Percentiles rank a stretch among this genome's conserved stretches.
Evolutionary conservation across 2,113 vertebrate genomes (phyloP).

Genomic region (Chamaetylas fuelleborni): DNA sequence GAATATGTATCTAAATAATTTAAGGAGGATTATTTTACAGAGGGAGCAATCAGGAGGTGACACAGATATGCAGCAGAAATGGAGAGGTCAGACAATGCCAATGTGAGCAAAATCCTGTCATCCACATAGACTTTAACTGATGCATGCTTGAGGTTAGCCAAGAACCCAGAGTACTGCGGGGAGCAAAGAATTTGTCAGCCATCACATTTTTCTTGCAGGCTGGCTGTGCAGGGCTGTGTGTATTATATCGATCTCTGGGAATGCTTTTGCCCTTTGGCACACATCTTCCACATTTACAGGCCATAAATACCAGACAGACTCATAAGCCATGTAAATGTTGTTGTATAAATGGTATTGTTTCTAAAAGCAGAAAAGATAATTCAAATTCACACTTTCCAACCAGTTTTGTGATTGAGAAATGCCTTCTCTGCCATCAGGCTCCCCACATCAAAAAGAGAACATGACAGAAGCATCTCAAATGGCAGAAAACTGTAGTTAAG

Average conservation of each 20-base stretch:
- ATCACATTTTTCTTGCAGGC: slow-evolving; percentile 11
- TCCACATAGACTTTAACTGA: neutral
- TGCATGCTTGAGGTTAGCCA: neutral
- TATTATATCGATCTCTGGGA: neutral
- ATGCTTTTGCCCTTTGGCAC: slow-evolving; percentile 2
- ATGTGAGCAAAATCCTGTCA: slow-evolving; percentile 9
- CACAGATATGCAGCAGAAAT: slow-evolving; percentile 26
- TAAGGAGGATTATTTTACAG: slow-evolving; percentile 61
- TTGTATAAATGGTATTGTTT: neutral
- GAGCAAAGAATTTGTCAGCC: neutral
- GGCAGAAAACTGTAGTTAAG: neutral
- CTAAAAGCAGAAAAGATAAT: neutral
- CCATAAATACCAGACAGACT: neutral
- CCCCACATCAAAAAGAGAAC: neutral
- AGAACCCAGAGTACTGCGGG: neutral
- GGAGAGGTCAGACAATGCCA: neutral
- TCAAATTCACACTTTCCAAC: neutral
- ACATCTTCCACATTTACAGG: neutral
- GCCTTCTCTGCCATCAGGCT: neutral
- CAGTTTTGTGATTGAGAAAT: neutral
- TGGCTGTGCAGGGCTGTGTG: neutral
- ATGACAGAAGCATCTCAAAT: neutral
- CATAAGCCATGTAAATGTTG: neutral
- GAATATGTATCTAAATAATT: slow-evolving; percentile 60
- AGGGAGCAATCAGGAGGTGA: slow-evolving; percentile 7